Base-by-base conservation (phyloP, 1,140 invertebrate species). In the Brachionus rubens region DNA sequence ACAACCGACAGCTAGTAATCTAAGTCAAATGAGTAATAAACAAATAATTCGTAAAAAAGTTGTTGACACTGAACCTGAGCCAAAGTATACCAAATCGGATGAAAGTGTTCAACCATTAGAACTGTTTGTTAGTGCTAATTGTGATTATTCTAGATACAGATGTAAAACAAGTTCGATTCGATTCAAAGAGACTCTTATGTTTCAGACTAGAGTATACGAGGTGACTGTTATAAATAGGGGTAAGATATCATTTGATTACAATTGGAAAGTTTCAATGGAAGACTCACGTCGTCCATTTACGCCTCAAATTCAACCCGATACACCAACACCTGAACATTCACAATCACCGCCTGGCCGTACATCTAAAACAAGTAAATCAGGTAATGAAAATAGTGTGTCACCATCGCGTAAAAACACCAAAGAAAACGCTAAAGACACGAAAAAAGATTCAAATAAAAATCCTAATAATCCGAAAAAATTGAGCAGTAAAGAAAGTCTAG, bases 121-220 rank as follows among this genome's bases (percentile, higher is more conserved):
- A 7, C 78, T 85, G 1, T 78, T 84, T 3, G 80, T 85, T 5
- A 80, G 79, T 16, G 83, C 80, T 10, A 78, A 80, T 46, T 78
- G 81, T 76, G 82, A 85, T 70, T 83, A 79, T 80, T 80, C 81
- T 76, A 80, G 83, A 79, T 82, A 78, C 77, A 81, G 81, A 52
- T 82, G 81, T 76, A 81, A 82, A 33, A 77, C 79, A 0, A 80
- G 81, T 16, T 75, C 76, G 6, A 79, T 85, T 16, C 76, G 80
- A 70, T 85, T 83, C 78, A 81, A 81, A 65, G 82, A 84, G 70
- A 85, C 84, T 0, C 80, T 83, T 9, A 83, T 85, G 80, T 84
- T 84, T 78, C 82, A 85, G 79, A 83, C 81, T 0, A 79, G 83
- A 78, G 77, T 84, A 2, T 84, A 80, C 78, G 80, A 83, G 83